These are phyloP conservation scores for Oenanthe oenanthe DNA, from an alignment of 2,113 vertebrate species.

Conservation along the genomic window DNA sequence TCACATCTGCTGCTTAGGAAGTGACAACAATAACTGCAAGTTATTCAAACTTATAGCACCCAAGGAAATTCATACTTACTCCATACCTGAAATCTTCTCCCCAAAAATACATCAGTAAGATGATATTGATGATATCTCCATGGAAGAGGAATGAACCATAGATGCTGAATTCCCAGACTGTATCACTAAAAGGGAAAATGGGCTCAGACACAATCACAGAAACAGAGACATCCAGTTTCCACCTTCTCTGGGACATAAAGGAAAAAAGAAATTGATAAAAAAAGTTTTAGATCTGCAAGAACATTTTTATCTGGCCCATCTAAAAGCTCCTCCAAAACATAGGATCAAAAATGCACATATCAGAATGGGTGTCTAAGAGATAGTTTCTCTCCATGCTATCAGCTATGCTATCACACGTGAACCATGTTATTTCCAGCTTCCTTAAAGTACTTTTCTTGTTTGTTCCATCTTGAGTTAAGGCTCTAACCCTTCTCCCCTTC, in stretches of 20 bases:
- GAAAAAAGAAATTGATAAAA: background rate
- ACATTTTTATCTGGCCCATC: background rate
- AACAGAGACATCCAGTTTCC: background rate
- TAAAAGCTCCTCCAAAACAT: background rate
- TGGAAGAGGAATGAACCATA: background rate
- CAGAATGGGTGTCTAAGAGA: background rate
- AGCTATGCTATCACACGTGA: background rate
- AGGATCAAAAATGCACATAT: background rate
- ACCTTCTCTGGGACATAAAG: background rate
- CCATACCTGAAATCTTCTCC: background rate
- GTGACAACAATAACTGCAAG: fast-evolving
- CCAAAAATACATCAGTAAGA: fast-evolving
- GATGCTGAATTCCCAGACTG: background rate
- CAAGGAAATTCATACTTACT: background rate
- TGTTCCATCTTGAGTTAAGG: background rate
- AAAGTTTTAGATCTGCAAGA: background rate
- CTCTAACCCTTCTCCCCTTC: background rate
- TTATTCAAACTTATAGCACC: background rate
- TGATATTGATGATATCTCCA: background rate
- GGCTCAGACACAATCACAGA: background rate
- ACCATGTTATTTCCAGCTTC: background rate
- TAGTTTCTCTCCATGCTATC: background rate
- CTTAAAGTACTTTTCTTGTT: background rate
- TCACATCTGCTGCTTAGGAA: background rate
- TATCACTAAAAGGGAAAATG: background rate